Percentiles rank a stretch among this genome's conserved stretches.
Conservation (phyloP, 2,888 invertebrate genomes). For the Alentia gelatinosa region DNA sequence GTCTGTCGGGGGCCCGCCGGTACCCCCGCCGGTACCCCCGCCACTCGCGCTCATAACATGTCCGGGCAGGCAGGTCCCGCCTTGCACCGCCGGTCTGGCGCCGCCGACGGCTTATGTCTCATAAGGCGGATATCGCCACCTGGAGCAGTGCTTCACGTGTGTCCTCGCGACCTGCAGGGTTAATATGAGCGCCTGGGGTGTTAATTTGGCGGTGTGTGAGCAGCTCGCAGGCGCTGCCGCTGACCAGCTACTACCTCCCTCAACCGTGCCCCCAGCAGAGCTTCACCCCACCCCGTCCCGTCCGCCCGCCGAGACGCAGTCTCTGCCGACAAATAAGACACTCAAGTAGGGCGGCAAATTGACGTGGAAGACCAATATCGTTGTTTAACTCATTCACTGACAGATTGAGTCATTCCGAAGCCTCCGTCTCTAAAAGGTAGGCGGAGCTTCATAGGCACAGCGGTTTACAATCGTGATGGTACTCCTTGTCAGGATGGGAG, state of each 20-base stretch:
- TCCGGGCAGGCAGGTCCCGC: background rate
- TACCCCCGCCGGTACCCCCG: background rate
- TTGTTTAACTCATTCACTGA: background rate
- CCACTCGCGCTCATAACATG: background rate
- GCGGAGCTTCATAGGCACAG: too few species aligned
- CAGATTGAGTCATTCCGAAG: background rate
- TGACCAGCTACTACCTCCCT: background rate
- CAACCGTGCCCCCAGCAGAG: background rate
- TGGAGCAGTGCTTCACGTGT: background rate
- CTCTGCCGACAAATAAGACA: conserved; percentile 13
- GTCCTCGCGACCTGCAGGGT: background rate
- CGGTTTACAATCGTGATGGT: too few species aligned
- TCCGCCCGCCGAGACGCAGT: too few species aligned
- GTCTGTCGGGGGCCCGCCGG: background rate
- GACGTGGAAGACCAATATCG: background rate
- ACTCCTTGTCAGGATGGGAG: too few species aligned
- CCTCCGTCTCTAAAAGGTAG: background rate
- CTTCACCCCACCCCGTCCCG: too few species aligned
- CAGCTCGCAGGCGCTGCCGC: background rate
- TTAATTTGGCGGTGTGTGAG: conserved; percentile 11
- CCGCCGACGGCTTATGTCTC: background rate
- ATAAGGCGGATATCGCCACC: background rate
- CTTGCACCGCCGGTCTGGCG: background rate
- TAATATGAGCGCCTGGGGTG: conserved; percentile 8
- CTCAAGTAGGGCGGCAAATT: background rate